Conservation (phyloP, 2,888 invertebrate genomes). For the Eupithecia tripunctaria region DNA sequence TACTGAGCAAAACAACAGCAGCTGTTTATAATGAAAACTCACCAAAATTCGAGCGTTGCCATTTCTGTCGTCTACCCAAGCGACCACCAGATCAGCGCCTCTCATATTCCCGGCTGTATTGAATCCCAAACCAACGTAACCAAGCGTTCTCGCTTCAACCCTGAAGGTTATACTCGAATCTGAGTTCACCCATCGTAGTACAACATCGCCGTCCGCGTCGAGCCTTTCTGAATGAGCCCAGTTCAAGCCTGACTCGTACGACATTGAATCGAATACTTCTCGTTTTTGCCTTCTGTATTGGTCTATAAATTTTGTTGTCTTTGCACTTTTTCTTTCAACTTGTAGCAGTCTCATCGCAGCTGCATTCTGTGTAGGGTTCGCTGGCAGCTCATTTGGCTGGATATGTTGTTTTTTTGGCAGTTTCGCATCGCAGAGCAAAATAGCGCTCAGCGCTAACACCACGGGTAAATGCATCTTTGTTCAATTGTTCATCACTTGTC, state of each 20-base stretch:
- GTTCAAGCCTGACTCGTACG: conserved; percentile 73
- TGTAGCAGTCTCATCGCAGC: conserved; percentile 63
- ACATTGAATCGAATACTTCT: conserved; percentile 76
- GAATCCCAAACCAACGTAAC: conserved; percentile 95
- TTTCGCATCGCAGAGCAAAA: conserved; percentile 76
- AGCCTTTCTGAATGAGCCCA: conserved; percentile 86
- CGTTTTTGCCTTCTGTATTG: conserved; percentile 72
- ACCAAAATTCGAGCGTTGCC: conserved; percentile 91
- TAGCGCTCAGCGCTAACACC: conserved; percentile 68
- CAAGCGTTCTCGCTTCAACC: conserved; percentile 92
- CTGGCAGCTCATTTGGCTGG: conserved; percentile 67
- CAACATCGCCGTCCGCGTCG: conserved; percentile 81
- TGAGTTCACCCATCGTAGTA: conserved; percentile 89
- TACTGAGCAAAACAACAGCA: conserved; percentile 56
- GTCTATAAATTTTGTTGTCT: conserved; percentile 72
- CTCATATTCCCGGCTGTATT: conserved; percentile 91
- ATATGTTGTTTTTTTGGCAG: conserved; percentile 66
- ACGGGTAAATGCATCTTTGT: conserved; percentile 72
- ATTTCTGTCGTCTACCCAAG: conserved; percentile 92
- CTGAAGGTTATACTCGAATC: conserved; percentile 93
- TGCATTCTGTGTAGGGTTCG: conserved; percentile 64
- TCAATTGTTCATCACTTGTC: conserved; percentile 68
- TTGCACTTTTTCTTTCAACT: conserved; percentile 67
- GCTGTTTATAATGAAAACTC: conserved; percentile 74
- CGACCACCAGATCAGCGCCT: conserved; percentile 94